phyloP scores from a whole-genome alignment of 2,888 invertebrate genomes.

The Parasteatoda lunata region DNA sequence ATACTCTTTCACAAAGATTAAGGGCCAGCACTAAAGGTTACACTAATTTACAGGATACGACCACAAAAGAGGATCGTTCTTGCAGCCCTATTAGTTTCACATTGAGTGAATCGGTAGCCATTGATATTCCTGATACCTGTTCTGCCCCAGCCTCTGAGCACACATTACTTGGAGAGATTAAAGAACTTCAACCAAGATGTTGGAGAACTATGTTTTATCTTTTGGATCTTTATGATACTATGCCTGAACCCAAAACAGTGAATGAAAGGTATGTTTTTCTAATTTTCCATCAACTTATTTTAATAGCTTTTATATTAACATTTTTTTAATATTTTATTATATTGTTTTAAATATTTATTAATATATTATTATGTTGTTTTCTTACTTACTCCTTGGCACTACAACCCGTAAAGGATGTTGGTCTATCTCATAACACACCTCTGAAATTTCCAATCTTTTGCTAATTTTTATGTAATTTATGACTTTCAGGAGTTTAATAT shows the following conservation, averaged over 20 bases:
- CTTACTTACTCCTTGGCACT: no score
- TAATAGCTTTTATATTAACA: background rate
- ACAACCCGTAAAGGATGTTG: no score
- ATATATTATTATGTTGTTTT: background rate
- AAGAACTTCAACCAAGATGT: slow-evolving; percentile 80
- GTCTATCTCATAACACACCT: no score
- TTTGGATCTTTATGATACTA: slow-evolving; percentile 92
- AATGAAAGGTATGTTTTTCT: slow-evolving; percentile 79
- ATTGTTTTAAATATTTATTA: background rate
- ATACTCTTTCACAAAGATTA: slow-evolving; percentile 85
- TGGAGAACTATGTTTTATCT: slow-evolving; percentile 96
- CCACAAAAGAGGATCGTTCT: slow-evolving; percentile 69
- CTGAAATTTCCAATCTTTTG: no score
- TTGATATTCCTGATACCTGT: slow-evolving; percentile 73
- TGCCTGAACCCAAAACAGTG: slow-evolving; percentile 95
- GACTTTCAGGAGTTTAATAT: no score
- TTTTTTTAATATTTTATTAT: background rate
- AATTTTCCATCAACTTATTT: no score
- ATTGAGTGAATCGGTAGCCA: slow-evolving; percentile 74
- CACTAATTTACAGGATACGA: slow-evolving; percentile 80
- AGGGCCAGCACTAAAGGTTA: slow-evolving; percentile 80
- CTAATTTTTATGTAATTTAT: no score
- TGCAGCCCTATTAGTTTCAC: slow-evolving; percentile 72
- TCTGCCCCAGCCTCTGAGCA: slow-evolving; percentile 71
- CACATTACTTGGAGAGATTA: slow-evolving; percentile 48